phyloP scores from a whole-genome alignment of 2,888 invertebrate species.

The Schizotus pectinicornis region DNA sequence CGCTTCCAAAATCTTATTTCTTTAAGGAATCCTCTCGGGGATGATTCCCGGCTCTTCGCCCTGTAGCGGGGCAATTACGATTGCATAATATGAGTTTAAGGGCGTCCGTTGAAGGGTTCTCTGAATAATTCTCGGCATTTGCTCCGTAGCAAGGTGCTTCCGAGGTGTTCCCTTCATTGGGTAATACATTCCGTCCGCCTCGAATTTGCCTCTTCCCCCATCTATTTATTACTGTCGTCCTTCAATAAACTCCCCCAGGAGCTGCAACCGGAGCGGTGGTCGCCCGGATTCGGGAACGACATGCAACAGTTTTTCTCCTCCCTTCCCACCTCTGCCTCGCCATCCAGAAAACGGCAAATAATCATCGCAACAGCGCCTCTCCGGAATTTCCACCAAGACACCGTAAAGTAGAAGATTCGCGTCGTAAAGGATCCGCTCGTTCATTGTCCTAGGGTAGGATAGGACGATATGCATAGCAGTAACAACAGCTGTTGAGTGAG shows the following conservation, averaged over 20 bases:
- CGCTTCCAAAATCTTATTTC: too few relatives aligned
- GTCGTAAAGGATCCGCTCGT: conserved; percentile 15
- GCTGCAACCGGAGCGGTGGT: conserved; percentile 3
- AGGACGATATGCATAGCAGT: conserved; percentile 15
- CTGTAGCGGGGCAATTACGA: too few relatives aligned
- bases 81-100: too few relatives aligned
- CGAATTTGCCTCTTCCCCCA: too few relatives aligned
- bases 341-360: conserved; percentile 8
- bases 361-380: conserved; percentile 16
- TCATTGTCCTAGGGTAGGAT: conserved; percentile 11
- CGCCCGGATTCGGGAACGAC: conserved; percentile 5
- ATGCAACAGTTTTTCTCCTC: conserved; percentile 16
- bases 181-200: too few relatives aligned
- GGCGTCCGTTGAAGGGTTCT: too few relatives aligned
- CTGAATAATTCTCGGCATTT: too few relatives aligned
- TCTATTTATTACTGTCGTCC: too few relatives aligned
- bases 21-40: too few relatives aligned
- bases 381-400: conserved; percentile 7
- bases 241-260: neutral
- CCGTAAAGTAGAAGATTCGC: conserved; percentile 11
- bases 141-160: too few relatives aligned
- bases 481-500: conserved; percentile 16
- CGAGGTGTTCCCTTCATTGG: too few relatives aligned
- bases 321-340: neutral
- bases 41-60: too few relatives aligned